phyloP scores from a whole-genome alignment of 2,113 vertebrate genomes.

The Urocitellus parryii region DNA sequence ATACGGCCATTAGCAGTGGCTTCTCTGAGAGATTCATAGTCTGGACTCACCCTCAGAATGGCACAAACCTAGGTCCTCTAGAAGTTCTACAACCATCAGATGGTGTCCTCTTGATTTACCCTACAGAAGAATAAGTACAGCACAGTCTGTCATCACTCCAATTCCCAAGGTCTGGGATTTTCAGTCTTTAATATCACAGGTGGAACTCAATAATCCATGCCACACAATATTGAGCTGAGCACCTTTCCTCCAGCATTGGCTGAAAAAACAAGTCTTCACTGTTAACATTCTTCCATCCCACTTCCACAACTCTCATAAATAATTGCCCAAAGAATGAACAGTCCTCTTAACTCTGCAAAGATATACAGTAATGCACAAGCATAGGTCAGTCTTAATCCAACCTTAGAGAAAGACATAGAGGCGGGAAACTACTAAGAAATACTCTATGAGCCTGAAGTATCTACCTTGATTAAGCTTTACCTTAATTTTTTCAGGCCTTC shows the following conservation, averaged over 20 bases:
- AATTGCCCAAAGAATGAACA: neutral
- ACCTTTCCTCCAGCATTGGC: neutral
- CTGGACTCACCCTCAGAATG: neutral
- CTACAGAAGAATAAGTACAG: constrained; percentile 19
- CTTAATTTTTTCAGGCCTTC: constrained; percentile 7
- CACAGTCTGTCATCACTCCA: neutral
- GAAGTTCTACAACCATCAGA: constrained; percentile 20
- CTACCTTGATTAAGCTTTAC: neutral
- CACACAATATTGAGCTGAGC: neutral
- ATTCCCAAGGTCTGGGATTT: constrained; percentile 50
- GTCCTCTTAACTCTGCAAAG: neutral
- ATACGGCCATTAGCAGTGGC: neutral
- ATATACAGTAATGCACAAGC: neutral
- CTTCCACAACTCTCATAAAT: neutral
- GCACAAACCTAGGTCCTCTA: neutral
- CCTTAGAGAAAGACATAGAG: neutral
- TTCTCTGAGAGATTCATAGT: neutral
- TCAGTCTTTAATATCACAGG: constrained; percentile 39
- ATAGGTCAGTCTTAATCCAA: neutral
- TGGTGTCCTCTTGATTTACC: neutral
- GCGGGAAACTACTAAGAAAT: neutral
- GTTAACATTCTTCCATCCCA: neutral
- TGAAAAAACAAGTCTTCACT: neutral
- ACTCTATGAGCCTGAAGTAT: neutral
- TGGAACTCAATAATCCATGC: neutral